Evolutionary conservation across 2,797 vertebrate genomes (phyloP).

Genomic region (Jordanella pulchra): DNA sequence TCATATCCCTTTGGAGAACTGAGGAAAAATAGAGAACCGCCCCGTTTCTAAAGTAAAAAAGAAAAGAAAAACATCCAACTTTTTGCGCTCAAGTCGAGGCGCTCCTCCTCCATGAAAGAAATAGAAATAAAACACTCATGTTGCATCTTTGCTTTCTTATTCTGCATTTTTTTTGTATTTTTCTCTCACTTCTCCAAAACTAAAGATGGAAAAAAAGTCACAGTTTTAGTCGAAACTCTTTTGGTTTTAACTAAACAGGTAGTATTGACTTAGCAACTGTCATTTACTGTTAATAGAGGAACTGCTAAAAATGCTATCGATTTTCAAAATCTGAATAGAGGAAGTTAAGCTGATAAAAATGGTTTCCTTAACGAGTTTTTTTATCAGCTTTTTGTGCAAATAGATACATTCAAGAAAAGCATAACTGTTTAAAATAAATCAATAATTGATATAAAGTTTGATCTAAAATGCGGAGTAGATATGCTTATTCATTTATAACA

Average conservation of each 20-base stretch:
- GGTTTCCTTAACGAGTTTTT: slow-evolving; percentile 24
- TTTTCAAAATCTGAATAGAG: slow-evolving; percentile 53
- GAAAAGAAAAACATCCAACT: background rate
- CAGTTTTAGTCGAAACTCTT: slow-evolving; percentile 48
- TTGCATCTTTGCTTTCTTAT: background rate
- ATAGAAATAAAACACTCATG: background rate
- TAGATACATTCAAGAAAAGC: background rate
- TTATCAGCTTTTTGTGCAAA: background rate
- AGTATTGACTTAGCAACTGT: slow-evolving; percentile 33
- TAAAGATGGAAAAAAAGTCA: slow-evolving; percentile 10
- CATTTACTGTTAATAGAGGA: slow-evolving; percentile 64
- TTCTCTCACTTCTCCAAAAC: slow-evolving; percentile 19
- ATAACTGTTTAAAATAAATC: too few species aligned
- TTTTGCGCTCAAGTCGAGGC: slow-evolving; percentile 3
- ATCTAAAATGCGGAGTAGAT: slow-evolving; percentile 6
- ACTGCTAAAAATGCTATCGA: slow-evolving; percentile 53
- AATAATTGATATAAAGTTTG: background rate
- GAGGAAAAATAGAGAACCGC: background rate
- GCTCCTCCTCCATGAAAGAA: slow-evolving; percentile 1
- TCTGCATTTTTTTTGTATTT: background rate
- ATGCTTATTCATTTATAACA: background rate
- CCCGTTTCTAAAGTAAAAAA: slow-evolving; percentile 5
- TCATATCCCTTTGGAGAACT: background rate
- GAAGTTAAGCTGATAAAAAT: slow-evolving; percentile 58
- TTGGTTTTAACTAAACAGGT: slow-evolving; percentile 63